phyloP scores from a whole-genome alignment of 2,113 vertebrate species.

The Corydoras maculifer region DNA sequence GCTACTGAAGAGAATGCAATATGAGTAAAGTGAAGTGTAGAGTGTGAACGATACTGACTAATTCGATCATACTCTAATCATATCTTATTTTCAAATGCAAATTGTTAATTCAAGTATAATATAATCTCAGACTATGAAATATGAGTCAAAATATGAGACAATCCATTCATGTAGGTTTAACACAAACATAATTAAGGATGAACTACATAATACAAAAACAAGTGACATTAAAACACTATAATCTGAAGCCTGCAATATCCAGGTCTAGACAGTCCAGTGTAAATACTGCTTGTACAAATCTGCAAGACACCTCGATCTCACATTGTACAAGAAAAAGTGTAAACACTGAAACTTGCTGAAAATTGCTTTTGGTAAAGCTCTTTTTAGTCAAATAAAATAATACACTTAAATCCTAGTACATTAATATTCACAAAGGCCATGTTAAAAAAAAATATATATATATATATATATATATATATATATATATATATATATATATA shows the following conservation, averaged over 20 bases:
- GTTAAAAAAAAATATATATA: too few species aligned
- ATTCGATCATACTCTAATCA: background rate
- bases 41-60: too few species aligned
- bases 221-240: conserved; percentile 20
- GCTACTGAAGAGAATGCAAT: background rate
- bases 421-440: too few species aligned
- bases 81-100: background rate
- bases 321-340: too few species aligned
- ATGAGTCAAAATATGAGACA: background rate
- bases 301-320: too few species aligned
- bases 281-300: conserved; percentile 32
- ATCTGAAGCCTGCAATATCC: conserved; percentile 32
- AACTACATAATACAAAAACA: conserved; percentile 6
- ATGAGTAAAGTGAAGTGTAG: background rate
- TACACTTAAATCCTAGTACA: too few species aligned
- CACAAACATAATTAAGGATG: background rate
- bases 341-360: too few species aligned
- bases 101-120: background rate
- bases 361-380: too few species aligned
- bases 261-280: conserved; percentile 23
- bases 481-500: too few species aligned
- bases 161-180: background rate
- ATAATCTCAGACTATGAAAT: too few species aligned
- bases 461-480: too few species aligned
- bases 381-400: too few species aligned